A percentile compares a stretch with the other conserved stretches of the same genome.
Evolutionary conservation across 2,113 vertebrate genomes (phyloP).

Genomic region (Empidonax traillii): DNA sequence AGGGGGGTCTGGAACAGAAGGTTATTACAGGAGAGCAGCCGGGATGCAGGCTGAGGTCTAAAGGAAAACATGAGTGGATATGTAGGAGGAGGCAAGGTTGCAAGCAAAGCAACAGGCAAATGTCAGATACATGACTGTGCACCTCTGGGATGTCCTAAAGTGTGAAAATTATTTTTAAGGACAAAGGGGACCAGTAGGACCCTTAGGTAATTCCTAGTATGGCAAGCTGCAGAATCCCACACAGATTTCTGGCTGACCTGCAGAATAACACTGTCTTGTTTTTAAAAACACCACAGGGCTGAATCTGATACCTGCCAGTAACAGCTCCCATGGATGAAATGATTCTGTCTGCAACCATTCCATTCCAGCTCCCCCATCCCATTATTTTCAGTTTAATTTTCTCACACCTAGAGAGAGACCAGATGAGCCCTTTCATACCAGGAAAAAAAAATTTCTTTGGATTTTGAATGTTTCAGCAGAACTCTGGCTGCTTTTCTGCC

Average conservation of each 20-base stretch:
- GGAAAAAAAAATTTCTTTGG: not conserved
- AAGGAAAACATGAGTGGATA: rapidly evolving
- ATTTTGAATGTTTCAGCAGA: not conserved
- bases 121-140: rapidly evolving
- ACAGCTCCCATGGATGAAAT: not conserved
- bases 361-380: not conserved
- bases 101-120: not conserved
- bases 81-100: not conserved
- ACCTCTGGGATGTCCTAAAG: not conserved
- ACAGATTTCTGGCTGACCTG: not conserved
- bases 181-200: not conserved
- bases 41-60: not conserved
- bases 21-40: not conserved
- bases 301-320: not conserved
- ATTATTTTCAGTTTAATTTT: not conserved
- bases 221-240: not conserved
- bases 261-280: not conserved
- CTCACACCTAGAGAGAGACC: not conserved
- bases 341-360: not conserved
- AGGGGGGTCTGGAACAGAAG: not conserved
- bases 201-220: not conserved
- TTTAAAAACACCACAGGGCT: not conserved
- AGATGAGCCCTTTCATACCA: not conserved
- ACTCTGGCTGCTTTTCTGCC: not conserved
- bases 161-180: not conserved